Base-by-base conservation (phyloP, 2,113 vertebrate genomes). In the Paradisaea rubra region DNA sequence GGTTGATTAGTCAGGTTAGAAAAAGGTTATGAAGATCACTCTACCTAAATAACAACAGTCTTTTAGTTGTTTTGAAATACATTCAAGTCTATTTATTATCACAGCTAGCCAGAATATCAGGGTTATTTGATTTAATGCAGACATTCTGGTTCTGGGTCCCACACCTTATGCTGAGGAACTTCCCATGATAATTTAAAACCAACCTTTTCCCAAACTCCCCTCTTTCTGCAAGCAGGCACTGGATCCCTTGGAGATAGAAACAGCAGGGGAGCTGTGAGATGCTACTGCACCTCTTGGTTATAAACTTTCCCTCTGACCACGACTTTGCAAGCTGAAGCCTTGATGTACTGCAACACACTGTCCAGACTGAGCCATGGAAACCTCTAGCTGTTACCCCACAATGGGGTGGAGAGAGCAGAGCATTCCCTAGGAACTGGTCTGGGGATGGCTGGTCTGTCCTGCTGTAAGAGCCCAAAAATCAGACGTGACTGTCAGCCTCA, bases 311-410 rank as follows among this genome's bases (percentile, higher is more conserved):
- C 10, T 17, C 39, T 57, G 30, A 37, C 14, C 56, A 66, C 0
- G 3, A 31, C 41, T 74, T 52, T 61, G 57, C 2, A 13, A 76
- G 15, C n/a, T 49, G 65, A 81, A 83, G 44, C 19, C 53, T 39
- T 2, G 1, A 30, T 28, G 7, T 39, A 37, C 65, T 45, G 56
- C 0, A 4, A 44, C 18, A 35, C 1, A 4, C 7, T 33, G 11
- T 20, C 39, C 3, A 3, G 49, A 20, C 50, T 42, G 60, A 70
- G 33, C 47, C 44, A n/a, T 0, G 4, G 39, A 74, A 44, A 45
- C 3, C 5, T 3, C 2, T 0, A 56, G 44, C 31, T 86, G 39
- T 30, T 44, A 72, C 15, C 7, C 28, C 3, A 3, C 2, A 4
- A 50, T 4, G 19, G 50, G 22, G 39, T 4, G 11, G 35, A 21